Conservation (phyloP, 2,888 invertebrate species). For the Polydesmus complanatus region DNA sequence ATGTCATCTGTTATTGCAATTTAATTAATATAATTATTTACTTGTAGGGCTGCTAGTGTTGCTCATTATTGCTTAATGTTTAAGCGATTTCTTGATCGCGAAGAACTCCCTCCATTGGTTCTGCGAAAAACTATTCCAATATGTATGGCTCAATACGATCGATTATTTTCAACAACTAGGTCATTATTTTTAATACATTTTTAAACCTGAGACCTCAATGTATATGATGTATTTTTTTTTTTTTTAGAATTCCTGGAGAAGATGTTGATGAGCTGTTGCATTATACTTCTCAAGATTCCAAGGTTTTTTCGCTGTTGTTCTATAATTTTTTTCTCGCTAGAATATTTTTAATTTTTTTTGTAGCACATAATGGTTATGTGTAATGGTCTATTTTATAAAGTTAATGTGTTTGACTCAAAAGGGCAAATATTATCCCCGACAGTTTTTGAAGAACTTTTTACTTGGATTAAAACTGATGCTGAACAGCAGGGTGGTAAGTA, state of each 20-base stretch:
- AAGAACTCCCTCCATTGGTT: constrained; percentile 35
- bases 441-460: constrained; percentile 32
- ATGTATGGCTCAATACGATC: constrained; percentile 39
- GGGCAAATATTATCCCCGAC: constrained; percentile 31
- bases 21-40: neutral
- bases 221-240: neutral
- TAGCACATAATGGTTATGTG: constrained; percentile 35
- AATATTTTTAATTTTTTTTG: constrained; percentile 12
- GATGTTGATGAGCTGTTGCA: constrained; percentile 34
- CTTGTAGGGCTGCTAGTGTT: constrained; percentile 32
- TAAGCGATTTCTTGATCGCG: constrained; percentile 34
- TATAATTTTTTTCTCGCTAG: neutral
- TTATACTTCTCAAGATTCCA: constrained; percentile 31
- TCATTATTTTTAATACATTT: constrained; percentile 20
- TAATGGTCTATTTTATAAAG: constrained; percentile 33
- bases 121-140: constrained; percentile 37
- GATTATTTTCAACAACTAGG: constrained; percentile 36
- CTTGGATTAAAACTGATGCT: constrained; percentile 36
- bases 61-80: constrained; percentile 32
- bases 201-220: neutral
- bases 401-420: constrained; percentile 33
- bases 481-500: constrained; percentile 28
- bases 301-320: constrained; percentile 22
- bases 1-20: neutral
- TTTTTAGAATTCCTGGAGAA: constrained; percentile 33